Evolutionary conservation across 2,797 vertebrate species (phyloP).

Genomic region (Lepidocolaptes lacrymiger): DNA sequence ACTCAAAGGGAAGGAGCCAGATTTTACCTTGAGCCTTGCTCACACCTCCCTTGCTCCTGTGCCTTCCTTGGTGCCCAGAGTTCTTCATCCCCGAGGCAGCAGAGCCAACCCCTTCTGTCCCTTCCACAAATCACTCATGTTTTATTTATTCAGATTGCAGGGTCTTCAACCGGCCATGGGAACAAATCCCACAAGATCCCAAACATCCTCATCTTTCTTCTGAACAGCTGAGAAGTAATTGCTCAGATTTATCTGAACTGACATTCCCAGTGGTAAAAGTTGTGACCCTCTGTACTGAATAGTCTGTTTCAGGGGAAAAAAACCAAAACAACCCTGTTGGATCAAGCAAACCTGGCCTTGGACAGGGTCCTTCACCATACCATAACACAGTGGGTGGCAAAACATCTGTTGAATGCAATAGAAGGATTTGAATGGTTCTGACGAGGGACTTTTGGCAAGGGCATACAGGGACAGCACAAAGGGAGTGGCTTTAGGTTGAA

Average conservation of each 20-base stretch:
- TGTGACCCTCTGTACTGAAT: not conserved
- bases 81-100: not conserved
- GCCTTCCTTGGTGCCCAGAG: not conserved
- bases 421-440: not conserved
- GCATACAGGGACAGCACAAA: too few species aligned
- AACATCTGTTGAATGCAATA: not conserved
- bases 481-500: not conserved
- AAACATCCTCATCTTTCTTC: not conserved
- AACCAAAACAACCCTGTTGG: not conserved
- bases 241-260: not conserved
- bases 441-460: not conserved
- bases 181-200: not conserved
- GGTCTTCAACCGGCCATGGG: fast-evolving
- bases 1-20: not conserved
- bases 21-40: not conserved
- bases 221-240: not conserved
- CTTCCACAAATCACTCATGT: not conserved
- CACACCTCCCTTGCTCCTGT: not conserved
- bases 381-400: not conserved
- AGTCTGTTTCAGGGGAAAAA: not conserved
- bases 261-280: not conserved
- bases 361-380: not conserved
- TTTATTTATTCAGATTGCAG: not conserved
- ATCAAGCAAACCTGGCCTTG: not conserved
- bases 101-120: not conserved